Percentiles rank a stretch among this genome's conserved stretches.
Conservation (phyloP, 2,113 vertebrate species). For the Malurus melanocephalus region DNA sequence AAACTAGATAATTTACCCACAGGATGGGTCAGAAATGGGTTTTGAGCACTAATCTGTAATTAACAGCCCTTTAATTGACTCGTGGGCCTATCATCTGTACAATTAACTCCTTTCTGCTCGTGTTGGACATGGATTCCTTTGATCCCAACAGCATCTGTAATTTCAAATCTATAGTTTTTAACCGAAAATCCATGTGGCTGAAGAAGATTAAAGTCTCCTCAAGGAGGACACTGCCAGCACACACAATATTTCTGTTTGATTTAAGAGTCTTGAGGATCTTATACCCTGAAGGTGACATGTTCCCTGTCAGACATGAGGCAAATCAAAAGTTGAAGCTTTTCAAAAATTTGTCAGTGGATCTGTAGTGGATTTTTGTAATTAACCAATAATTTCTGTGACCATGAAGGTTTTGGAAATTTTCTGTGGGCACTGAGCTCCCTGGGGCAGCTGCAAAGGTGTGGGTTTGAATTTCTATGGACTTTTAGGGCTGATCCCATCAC, state of each 20-base stretch:
- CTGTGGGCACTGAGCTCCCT: neutral
- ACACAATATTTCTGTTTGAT: neutral
- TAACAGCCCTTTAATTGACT: neutral
- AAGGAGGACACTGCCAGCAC: neutral
- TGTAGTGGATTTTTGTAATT: neutral
- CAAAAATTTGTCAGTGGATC: neutral
- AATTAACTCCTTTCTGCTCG: neutral
- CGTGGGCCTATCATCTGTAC: neutral
- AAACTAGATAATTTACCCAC: accelerated
- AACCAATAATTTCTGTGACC: neutral
- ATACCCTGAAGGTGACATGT: neutral
- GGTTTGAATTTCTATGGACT: neutral
- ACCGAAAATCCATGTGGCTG: neutral
- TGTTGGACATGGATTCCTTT: neutral
- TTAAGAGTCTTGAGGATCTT: neutral
- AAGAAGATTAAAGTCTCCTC: neutral
- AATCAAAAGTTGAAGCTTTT: neutral
- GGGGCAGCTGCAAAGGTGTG: neutral
- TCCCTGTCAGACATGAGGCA: neutral
- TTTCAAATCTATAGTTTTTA: neutral
- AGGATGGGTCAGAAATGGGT: neutral
- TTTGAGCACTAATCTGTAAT: neutral
- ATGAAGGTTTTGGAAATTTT: neutral
- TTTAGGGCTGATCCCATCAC: neutral
- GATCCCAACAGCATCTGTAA: neutral